A percentile compares a stretch with the other conserved stretches of the same genome.
Evolutionary conservation across 2,113 vertebrate species (phyloP).

Genomic region (Pithys albifrons): DNA sequence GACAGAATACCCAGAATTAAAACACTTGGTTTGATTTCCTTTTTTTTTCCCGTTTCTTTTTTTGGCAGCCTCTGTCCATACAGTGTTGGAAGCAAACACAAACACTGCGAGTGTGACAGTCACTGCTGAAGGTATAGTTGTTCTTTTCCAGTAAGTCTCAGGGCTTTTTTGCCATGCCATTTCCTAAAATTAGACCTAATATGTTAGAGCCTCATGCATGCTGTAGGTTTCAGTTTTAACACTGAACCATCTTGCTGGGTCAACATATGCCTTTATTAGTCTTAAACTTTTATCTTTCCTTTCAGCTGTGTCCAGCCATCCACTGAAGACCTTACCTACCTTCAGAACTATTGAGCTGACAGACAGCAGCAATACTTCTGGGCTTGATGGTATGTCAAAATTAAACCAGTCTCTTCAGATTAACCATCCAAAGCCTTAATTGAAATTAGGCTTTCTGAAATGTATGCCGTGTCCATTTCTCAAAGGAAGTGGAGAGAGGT

Average conservation of each 20-base stretch:
- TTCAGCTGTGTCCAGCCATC: slow-evolving; percentile 35
- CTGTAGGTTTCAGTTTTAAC: background rate
- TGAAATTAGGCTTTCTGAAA: background rate
- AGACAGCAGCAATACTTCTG: background rate
- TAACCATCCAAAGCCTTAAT: background rate
- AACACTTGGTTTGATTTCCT: background rate
- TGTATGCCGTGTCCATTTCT: background rate
- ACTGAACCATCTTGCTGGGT: background rate
- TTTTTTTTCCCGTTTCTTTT: background rate
- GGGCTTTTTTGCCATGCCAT: background rate
- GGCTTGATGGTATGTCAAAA: slow-evolving; percentile 71
- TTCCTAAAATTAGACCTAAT: background rate
- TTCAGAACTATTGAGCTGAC: slow-evolving; percentile 77
- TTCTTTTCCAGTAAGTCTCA: background rate
- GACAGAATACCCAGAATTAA: background rate
- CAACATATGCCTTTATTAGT: background rate
- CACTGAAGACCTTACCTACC: slow-evolving; percentile 59
- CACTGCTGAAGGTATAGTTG: slow-evolving; percentile 60
- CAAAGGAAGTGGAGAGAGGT: background rate
- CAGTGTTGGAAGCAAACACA: background rate
- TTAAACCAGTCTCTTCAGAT: background rate
- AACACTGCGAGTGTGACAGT: background rate
- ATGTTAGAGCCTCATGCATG: background rate
- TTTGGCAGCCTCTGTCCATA: slow-evolving; percentile 26
- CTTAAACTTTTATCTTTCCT: background rate